Base-by-base conservation (phyloP, 35 echinoderm and acorn worm species). In the Hemicentrotus pulcherrimus region DNA sequence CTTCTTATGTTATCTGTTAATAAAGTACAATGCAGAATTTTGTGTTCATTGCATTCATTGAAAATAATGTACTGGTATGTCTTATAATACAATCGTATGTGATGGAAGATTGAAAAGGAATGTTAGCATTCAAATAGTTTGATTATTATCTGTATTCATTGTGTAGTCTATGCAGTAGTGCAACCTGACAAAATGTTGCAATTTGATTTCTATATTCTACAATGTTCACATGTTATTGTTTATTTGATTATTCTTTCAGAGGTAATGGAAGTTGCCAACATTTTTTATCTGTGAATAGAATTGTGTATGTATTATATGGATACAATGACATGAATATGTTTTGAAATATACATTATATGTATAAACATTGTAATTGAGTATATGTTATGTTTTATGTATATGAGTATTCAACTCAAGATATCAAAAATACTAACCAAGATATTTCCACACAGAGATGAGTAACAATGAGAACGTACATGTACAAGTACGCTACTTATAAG, bases 381-480 rank as follows among this genome's bases (percentile, higher is more conserved):
- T 55, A 55, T 90, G 46, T 90, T 11, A 45, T 90, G 46, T 45
- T 47, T 15, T 15, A 90, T 90, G 88, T 90, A 47, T 14, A 41
- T 45, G 32, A 90, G 88, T 90, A 90, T 90, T 90, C 88, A 90
- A 90, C 88, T 90, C 88, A 90, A 78, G 65, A 78, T 78, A 55
- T 55, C 10, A 55, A 55, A 41, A 55, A 55, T 78, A n/a, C 4
- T 78, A 78, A n/a, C 65, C 65, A 78, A 78, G 65, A n/a, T 78
- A 55, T 78, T 78, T 78, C 22, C 65, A 28, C 4, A 78, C 65
- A 78, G 65, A 78, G 9, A 11, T 55, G 50, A 55, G 19, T 78
- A 78, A 14, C 24, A 70, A 28, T n/a, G 5, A 28, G n/a, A 78
- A n/a, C 2, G 6, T 78, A 78, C 19, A 78, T 4, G 19, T 78